Percentiles rank a stretch among this genome's conserved stretches.
phyloP scores from a whole-genome alignment of 2,888 invertebrate species.

The Pammene aurita region DNA sequence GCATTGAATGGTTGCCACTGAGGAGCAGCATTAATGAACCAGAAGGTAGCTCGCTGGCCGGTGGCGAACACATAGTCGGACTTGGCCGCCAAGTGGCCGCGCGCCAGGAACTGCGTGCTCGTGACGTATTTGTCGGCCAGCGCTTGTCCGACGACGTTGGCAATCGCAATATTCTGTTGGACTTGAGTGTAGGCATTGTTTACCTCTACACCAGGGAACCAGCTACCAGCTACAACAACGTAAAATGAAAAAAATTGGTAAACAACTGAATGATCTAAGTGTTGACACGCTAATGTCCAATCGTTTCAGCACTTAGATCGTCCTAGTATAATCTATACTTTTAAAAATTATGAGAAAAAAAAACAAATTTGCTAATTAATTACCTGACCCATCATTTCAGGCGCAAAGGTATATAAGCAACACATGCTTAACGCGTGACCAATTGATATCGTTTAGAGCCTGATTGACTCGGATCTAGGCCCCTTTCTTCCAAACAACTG shows the following conservation, averaged over 20 bases:
- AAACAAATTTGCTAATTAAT: too few relatives aligned
- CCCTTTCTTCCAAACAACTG: too few relatives aligned
- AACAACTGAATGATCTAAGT: too few relatives aligned
- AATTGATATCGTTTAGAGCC: too few relatives aligned
- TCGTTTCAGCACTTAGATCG: too few relatives aligned
- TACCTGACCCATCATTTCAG: too few relatives aligned
- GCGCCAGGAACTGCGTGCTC: constrained; percentile 72
- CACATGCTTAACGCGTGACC: too few relatives aligned
- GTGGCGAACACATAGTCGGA: constrained; percentile 85
- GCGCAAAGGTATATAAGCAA: too few relatives aligned
- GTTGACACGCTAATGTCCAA: too few relatives aligned
- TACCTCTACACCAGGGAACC: constrained; percentile 73
- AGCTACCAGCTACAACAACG: constrained; percentile 68
- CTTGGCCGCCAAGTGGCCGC: constrained; percentile 85
- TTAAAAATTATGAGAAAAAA: too few relatives aligned
- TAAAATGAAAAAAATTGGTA: not conserved
- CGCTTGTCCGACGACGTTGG: constrained; percentile 58
- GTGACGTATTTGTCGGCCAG: constrained; percentile 77
- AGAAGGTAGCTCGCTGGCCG: constrained; percentile 84
- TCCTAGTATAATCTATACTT: too few relatives aligned
- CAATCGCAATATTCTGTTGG: constrained; percentile 61
- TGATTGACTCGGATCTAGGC: too few relatives aligned
- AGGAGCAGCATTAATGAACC: constrained; percentile 86
- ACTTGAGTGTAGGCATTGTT: constrained; percentile 71
- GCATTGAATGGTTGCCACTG: constrained; percentile 86